phyloP scores from a whole-genome alignment of 1,140 invertebrate species.

The Eulimnadia texana region DNA sequence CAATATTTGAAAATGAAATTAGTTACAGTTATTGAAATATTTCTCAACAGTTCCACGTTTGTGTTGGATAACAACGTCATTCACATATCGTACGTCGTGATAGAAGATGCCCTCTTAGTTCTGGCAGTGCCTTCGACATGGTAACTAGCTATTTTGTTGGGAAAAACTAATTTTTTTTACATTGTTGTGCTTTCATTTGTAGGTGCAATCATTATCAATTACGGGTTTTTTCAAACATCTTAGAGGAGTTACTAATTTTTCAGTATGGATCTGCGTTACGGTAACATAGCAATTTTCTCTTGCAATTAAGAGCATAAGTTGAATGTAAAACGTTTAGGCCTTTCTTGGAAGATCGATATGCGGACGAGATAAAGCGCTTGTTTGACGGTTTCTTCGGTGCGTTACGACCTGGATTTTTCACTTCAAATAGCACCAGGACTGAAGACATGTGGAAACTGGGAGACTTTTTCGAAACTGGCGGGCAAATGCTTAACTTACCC shows the following conservation, averaged over 20 bases:
- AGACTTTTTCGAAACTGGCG: slow-evolving; percentile 2
- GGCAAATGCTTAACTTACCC: neutral
- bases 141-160: too few species aligned
- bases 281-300: too few species aligned
- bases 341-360: neutral
- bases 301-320: too few species aligned
- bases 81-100: neutral
- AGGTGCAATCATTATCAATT: slow-evolving; percentile 1
- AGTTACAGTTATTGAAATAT: neutral
- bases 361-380: neutral
- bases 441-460: neutral
- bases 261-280: neutral
- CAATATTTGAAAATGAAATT: neutral
- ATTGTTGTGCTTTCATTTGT: neutral
- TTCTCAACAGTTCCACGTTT: neutral
- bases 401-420: neutral
- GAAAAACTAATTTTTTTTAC: too few species aligned
- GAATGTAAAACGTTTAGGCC: neutral
- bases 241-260: neutral
- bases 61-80: neutral
- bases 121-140: neutral
- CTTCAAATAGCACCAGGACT: neutral
- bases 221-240: neutral
- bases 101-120: neutral
- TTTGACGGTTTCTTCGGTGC: neutral